A percentile compares a stretch with the other conserved stretches of the same genome.
Conservation (phyloP, 1,140 invertebrate genomes). For the Contarinia nasturtii region DNA sequence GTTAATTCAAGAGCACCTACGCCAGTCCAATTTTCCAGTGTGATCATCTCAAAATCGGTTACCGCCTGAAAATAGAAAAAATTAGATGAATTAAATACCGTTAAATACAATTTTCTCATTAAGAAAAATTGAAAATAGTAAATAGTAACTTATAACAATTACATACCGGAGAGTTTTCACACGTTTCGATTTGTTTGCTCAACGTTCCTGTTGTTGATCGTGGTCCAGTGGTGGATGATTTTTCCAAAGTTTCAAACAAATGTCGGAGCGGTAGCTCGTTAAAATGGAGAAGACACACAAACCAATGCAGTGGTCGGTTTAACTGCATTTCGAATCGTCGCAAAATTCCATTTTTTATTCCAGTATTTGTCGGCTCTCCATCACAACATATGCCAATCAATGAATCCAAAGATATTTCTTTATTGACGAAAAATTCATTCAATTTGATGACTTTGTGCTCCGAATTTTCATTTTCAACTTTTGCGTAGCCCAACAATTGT, state of each 20-base stretch:
- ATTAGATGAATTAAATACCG: no score
- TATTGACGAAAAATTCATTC: no score
- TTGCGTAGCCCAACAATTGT: conserved; percentile 1
- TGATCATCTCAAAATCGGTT: no score
- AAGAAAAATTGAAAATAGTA: no score
- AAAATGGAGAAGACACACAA: not conserved
- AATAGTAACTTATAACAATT: no score
- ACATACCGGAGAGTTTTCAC: not conserved
- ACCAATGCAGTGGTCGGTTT: conserved; percentile 3
- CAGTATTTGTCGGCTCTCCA: not conserved
- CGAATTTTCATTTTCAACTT: no score
- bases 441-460: no score
- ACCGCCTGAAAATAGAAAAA: no score
- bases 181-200: not conserved
- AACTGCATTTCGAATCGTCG: not conserved
- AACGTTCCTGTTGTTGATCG: not conserved
- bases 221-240: not conserved
- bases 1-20: not conserved
- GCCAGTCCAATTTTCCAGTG: not conserved
- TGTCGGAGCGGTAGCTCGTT: not conserved
- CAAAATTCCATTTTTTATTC: not conserved
- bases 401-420: no score
- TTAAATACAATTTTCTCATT: no score
- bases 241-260: not conserved
- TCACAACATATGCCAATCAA: conserved; percentile 2